Evolutionary conservation across 2,113 vertebrate genomes (phyloP), one percentile per base, ranked within the genome.

Genomic region (Dendrocopos noguchii): DNA sequence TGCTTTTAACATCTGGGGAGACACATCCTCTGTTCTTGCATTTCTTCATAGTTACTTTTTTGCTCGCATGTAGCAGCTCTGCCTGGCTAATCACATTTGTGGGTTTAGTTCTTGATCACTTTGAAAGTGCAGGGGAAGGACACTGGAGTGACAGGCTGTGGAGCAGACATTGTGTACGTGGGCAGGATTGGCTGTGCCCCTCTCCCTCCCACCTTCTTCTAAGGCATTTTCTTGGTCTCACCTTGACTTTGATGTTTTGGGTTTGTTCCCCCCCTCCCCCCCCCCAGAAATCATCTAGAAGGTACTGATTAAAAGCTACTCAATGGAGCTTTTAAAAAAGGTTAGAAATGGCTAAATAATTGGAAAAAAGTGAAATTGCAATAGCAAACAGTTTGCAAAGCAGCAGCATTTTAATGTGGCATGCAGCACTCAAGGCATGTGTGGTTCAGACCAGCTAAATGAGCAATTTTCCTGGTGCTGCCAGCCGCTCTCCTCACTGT

Each of bases 31-130:
- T 79, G 80, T 44, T 44, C 55, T 78, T 2, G 1, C 1, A 1
- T n/a, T 72, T 71, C 5, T 39, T 22, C 16, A 1, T 39, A 56
- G 18, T 15, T 71, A 24, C 77, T 86, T 71, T 86, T 19, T 87
- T 12, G 4, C 24, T 81, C 0, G 0, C 33, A 39, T 0, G 0
- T 50, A 50, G 34, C 2, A 2, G 8, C 24, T 89, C 78, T 76
- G 22, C 52, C 21, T 2, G 11, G 44, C 73, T 47, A 44, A 53
- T 72, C 7, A 9, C 42, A 22, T 61, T 84, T 9, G 5, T 80
- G 55, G 9, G 24, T 91, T 85, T 89, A 34, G 87, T 94, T 92
- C 63, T 66, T 72, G n/a, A 36, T 68, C 2, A 0, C 2, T 0
- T n/a, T 77, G 34, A 66, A 94, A 84, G n/a, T 2, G 1, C 19